phyloP scores from a whole-genome alignment of 2,797 vertebrate species.

The Huso huso region DNA sequence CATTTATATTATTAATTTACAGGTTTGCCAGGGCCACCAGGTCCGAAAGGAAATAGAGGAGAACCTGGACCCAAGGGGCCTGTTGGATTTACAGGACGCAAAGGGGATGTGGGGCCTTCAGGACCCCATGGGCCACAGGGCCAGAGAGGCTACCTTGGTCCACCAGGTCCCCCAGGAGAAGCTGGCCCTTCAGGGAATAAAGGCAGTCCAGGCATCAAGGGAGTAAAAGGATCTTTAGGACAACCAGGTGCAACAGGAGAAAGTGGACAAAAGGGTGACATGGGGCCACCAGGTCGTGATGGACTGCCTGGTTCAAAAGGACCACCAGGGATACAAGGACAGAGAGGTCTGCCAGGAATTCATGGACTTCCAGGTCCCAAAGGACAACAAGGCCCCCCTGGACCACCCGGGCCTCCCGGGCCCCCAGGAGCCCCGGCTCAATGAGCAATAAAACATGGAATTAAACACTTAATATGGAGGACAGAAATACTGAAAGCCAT shows the following conservation, averaged over 20 bases:
- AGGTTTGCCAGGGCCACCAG: slow-evolving; percentile 79
- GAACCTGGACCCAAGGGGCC: slow-evolving; percentile 69
- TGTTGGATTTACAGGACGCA: slow-evolving; percentile 60
- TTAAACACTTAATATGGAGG: too few species aligned
- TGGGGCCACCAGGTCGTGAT: slow-evolving; percentile 50
- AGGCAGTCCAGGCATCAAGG: slow-evolving; percentile 68
- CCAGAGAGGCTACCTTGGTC: slow-evolving; percentile 57
- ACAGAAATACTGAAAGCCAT: too few species aligned
- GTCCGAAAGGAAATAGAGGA: slow-evolving; percentile 77
- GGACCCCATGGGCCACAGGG: slow-evolving; percentile 64
- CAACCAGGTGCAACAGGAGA: slow-evolving; percentile 58
- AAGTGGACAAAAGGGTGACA: slow-evolving; percentile 71
- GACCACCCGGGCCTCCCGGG: slow-evolving; percentile 59
- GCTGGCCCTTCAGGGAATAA: slow-evolving; percentile 55
- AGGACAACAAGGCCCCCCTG: slow-evolving; percentile 61
- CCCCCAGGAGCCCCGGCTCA: slow-evolving; percentile 47
- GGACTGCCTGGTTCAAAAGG: slow-evolving; percentile 59
- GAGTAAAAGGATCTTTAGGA: slow-evolving; percentile 71
- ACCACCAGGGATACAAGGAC: slow-evolving; percentile 59
- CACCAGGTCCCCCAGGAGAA: slow-evolving; percentile 59
- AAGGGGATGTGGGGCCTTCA: slow-evolving; percentile 68
- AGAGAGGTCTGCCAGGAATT: slow-evolving; percentile 61
- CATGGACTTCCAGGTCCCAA: slow-evolving; percentile 52
- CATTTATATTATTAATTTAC: slow-evolving; percentile 17
- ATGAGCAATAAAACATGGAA: slow-evolving; percentile 18